phyloP scores from a whole-genome alignment of 2,888 invertebrate species.

The Spisula solida region DNA sequence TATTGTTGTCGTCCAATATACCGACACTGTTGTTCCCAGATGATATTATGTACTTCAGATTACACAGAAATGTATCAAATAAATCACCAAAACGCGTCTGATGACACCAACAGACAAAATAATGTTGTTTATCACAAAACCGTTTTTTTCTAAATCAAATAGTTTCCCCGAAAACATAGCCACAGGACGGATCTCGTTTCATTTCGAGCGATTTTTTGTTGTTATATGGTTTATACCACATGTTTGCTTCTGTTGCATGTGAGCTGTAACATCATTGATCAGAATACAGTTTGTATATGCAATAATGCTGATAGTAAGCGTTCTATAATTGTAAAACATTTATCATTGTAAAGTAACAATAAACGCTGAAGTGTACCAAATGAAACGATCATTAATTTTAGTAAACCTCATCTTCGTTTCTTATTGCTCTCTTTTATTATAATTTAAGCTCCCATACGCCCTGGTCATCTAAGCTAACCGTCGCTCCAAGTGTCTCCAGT shows the following conservation, averaged over 20 bases:
- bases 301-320: not conserved
- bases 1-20: not conserved
- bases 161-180: not conserved
- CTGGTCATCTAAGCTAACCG: not conserved
- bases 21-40: not conserved
- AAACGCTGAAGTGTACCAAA: not conserved
- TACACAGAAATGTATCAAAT: not conserved
- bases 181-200: not conserved
- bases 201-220: not conserved
- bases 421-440: conserved; percentile 1
- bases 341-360: not conserved
- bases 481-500: not conserved
- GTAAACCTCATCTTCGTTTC: not conserved
- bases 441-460: not conserved
- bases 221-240: not conserved
- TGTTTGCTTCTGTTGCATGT: not conserved
- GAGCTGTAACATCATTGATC: not conserved
- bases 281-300: not conserved
- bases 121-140: not conserved
- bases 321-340: not conserved
- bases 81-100: not conserved
- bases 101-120: not conserved
- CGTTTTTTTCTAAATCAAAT: not conserved
- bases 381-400: not conserved
- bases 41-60: not conserved